Conservation (phyloP, 2,113 vertebrate genomes). For the Myrmecophaga tridactyla region DNA sequence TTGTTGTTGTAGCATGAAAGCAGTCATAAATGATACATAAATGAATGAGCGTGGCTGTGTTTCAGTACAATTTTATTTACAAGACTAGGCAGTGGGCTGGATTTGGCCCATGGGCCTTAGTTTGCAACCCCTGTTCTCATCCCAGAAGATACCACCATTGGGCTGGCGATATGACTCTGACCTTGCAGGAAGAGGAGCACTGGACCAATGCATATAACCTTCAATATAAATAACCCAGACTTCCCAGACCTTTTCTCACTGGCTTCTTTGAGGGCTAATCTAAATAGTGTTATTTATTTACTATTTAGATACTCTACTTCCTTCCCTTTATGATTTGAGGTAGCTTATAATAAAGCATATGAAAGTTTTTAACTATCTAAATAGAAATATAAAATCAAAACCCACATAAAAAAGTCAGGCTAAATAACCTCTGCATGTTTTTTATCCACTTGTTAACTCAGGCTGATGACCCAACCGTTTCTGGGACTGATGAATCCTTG, state of each 20-base stretch:
- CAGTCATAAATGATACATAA: not conserved
- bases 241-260: not conserved
- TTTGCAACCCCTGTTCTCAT: not conserved
- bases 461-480: not conserved
- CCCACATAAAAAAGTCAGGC: not conserved
- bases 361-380: not conserved
- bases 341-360: not conserved
- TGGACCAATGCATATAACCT: not conserved
- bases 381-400: not conserved
- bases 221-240: not conserved
- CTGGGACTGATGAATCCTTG: not conserved
- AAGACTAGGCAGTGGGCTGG: not conserved
- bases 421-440: not conserved
- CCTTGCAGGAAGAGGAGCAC: not conserved
- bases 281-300: not conserved
- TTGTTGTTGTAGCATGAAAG: not conserved
- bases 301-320: not conserved
- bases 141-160: not conserved
- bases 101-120: not conserved
- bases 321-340: not conserved
- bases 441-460: not conserved
- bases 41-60: not conserved
- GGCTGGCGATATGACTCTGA: not conserved
- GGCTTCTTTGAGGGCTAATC: not conserved
- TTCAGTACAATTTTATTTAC: not conserved